Percentiles rank a stretch among this genome's conserved stretches.
Evolutionary conservation across 2,113 vertebrate genomes (phyloP).

Genomic region (Paradoxurus hermaphroditus): DNA sequence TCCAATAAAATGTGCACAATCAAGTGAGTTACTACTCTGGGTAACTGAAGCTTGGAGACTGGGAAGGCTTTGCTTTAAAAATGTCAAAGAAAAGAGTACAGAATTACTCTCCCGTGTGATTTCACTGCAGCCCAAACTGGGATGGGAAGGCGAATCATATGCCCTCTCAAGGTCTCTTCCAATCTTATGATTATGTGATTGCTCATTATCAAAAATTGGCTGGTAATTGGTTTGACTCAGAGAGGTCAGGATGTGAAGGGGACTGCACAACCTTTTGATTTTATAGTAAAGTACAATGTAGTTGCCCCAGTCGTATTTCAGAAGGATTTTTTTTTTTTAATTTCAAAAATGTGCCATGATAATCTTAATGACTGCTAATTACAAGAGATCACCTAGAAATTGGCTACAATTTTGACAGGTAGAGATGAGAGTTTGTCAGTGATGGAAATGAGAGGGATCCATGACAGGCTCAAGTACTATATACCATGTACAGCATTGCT

Average conservation of each 20-base stretch:
- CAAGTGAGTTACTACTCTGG: background rate
- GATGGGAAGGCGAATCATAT: background rate
- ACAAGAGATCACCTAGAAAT: conserved; percentile 28
- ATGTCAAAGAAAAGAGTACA: background rate
- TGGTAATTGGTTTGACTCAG: conserved; percentile 71
- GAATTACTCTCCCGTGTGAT: conserved; percentile 18
- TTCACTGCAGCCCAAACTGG: conserved; percentile 8
- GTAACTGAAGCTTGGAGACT: background rate
- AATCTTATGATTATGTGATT: conserved; percentile 72
- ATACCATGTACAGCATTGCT: background rate
- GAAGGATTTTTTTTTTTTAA: background rate
- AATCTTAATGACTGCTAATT: conserved; percentile 64
- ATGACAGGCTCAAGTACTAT: background rate
- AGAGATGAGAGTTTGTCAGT: background rate
- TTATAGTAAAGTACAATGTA: conserved; percentile 51
- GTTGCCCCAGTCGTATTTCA: conserved; percentile 27
- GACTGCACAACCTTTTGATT: conserved; percentile 40
- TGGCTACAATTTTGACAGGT: background rate
- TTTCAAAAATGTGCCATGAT: conserved; percentile 45
- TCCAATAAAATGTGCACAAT: background rate
- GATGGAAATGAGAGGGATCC: background rate
- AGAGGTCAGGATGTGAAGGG: conserved; percentile 61
- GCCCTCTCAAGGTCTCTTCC: conserved; percentile 58
- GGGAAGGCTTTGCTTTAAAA: background rate
- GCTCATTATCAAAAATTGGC: conserved; percentile 73